Evolutionary conservation across 64 coral and sea anemone genomes (phyloP).

Genomic region (Montipora cactus): DNA sequence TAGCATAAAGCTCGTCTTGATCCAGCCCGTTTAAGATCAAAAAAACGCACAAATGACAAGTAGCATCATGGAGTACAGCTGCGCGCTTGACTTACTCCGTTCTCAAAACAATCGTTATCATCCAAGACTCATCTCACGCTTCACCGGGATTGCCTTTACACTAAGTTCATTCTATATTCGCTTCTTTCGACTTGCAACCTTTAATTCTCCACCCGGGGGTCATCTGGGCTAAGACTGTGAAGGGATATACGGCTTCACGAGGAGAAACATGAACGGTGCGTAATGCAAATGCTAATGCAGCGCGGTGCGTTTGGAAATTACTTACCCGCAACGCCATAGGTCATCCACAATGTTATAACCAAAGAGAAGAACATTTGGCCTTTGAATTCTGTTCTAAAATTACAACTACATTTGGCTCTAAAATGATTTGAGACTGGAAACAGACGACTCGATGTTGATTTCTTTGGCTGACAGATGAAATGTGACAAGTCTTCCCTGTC

Average conservation of each 20-base stretch:
- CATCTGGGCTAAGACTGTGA: background rate
- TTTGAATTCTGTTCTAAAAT: constrained; percentile 39
- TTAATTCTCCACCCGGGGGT: constrained; percentile 32
- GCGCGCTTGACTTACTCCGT: constrained; percentile 41
- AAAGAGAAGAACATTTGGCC: constrained; percentile 60
- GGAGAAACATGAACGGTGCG: constrained; percentile 5
- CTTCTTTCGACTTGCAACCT: constrained; percentile 8
- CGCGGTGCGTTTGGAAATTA: constrained; percentile 18
- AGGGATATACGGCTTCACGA: background rate
- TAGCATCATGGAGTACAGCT: constrained; percentile 32
- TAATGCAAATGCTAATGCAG: constrained; percentile 26
- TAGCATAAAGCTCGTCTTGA: constrained; percentile 46
- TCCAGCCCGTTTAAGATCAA: constrained; percentile 14
- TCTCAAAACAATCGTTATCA: constrained; percentile 50
- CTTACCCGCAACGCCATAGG: constrained; percentile 44
- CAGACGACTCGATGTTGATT: constrained; percentile 45
- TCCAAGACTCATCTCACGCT: constrained; percentile 22
- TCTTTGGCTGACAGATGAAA: constrained; percentile 57
- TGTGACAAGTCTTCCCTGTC: constrained; percentile 51
- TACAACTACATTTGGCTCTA: constrained; percentile 41
- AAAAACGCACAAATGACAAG: constrained; percentile 44
- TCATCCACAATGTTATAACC: constrained; percentile 42
- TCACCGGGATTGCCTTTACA: constrained; percentile 19
- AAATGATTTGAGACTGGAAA: constrained; percentile 25
- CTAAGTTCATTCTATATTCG: background rate